Evolutionary conservation across 2,888 invertebrate genomes (phyloP).

Genomic region (Sinopyrophorus schimmeli): DNA sequence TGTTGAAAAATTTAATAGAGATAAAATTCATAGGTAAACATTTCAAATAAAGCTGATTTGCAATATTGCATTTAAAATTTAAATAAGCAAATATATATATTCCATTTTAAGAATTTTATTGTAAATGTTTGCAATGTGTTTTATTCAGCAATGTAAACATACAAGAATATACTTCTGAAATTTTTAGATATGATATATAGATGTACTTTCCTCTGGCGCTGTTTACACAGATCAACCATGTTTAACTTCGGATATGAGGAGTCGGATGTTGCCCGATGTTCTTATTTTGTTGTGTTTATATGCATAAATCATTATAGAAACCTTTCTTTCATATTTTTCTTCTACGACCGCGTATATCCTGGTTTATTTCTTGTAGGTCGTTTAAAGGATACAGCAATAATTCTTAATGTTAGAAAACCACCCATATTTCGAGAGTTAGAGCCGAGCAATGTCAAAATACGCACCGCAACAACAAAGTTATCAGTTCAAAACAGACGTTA

Average conservation of each 20-base stretch:
- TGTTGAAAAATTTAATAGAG: no score
- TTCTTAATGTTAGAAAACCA: background rate
- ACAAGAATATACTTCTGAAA: constrained; percentile 4
- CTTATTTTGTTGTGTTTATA: constrained; percentile 11
- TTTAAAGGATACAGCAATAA: no score
- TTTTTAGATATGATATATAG: constrained; percentile 8
- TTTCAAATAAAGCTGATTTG: no score
- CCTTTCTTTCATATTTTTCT: background rate
- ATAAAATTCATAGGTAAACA: no score
- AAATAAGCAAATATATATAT: no score
- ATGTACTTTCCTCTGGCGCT: constrained; percentile 1
- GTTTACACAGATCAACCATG: constrained; percentile 11
- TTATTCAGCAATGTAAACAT: constrained; percentile 12
- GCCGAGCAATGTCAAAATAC: no score
- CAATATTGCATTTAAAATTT: no score
- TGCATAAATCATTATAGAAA: constrained; percentile 9
- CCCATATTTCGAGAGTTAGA: background rate
- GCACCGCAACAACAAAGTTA: constrained; percentile 11
- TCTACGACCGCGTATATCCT: background rate
- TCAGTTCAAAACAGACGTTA: constrained; percentile 11
- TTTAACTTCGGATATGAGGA: constrained; percentile 4
- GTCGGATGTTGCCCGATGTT: constrained; percentile 10
- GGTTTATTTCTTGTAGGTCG: no score
- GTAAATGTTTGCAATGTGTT: constrained; percentile 10
- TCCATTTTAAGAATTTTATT: constrained; percentile 5